Evolutionary conservation across 1,140 invertebrate species (phyloP).

Genomic region (Cataglyphis hispanica): DNA sequence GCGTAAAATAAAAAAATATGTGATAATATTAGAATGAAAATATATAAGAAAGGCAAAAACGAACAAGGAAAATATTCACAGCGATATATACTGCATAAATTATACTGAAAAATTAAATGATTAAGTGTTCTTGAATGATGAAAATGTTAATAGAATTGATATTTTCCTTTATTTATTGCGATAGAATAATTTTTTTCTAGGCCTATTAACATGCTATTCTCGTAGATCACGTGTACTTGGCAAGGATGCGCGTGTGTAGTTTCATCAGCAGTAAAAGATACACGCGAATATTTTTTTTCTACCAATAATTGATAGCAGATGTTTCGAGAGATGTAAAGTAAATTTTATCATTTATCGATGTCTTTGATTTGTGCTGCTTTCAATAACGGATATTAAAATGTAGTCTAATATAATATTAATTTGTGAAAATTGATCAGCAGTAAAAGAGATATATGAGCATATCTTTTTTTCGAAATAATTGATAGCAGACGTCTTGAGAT

Average conservation of each 20-base stretch:
- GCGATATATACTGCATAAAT: no score
- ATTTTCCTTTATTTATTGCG: background rate
- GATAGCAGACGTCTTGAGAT: background rate
- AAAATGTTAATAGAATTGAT: background rate
- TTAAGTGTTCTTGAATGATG: background rate
- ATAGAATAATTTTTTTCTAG: background rate
- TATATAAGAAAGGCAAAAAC: no score
- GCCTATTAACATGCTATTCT: constrained; percentile 4
- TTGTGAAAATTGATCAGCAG: background rate
- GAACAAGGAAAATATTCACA: background rate
- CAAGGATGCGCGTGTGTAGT: background rate
- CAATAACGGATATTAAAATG: background rate
- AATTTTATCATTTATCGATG: background rate
- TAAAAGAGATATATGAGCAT: background rate
- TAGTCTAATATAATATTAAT: constrained; percentile 17
- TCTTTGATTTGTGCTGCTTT: background rate
- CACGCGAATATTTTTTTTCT: background rate
- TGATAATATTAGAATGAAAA: background rate
- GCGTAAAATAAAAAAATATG: background rate
- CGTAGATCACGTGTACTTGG: constrained; percentile 16
- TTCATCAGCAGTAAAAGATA: background rate
- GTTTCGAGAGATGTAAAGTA: background rate
- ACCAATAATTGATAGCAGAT: constrained; percentile 14
- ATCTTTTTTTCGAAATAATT: constrained; percentile 13
- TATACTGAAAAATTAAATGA: background rate